These are phyloP conservation scores for Myxocyprinus asiaticus DNA, from an alignment of 2,113 vertebrate genomes.

Conservation along the genomic window DNA sequence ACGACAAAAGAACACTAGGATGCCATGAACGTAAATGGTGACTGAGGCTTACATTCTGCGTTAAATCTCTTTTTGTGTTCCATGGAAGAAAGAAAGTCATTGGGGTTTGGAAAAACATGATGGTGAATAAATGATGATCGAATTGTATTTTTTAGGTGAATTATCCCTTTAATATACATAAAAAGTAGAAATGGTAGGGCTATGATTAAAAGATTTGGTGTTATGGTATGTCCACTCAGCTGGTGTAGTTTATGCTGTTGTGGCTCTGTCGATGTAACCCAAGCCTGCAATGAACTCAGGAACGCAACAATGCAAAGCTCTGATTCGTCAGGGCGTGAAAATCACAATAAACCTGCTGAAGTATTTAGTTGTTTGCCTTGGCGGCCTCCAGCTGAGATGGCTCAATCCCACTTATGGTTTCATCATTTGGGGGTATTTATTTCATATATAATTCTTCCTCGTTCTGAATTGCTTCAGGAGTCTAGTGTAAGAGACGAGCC, in stretches of 20 bases:
- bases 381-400: constrained; percentile 16
- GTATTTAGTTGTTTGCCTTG: constrained; percentile 21
- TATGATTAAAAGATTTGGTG: not conserved
- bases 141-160: not conserved
- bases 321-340: constrained; percentile 29
- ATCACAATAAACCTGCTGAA: constrained; percentile 34
- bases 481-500: constrained; percentile 15
- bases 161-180: not conserved
- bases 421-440: constrained; percentile 35
- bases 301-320: constrained; percentile 10
- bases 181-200: not conserved
- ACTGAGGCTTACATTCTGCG: no score
- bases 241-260: constrained; percentile 18
- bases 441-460: constrained; percentile 35
- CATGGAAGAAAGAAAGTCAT: no score
- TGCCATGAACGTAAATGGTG: no score
- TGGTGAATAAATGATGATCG: no score
- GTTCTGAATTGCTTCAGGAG: constrained; percentile 18
- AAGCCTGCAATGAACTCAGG: constrained; percentile 4
- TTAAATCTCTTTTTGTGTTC: no score
- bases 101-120: no score
- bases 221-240: not conserved
- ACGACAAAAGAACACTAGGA: not conserved
- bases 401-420: constrained; percentile 38
- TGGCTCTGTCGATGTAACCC: constrained; percentile 34